These are phyloP conservation scores for Mycteria americana DNA, from an alignment of 2,797 vertebrate species.

Conservation along the genomic window DNA sequence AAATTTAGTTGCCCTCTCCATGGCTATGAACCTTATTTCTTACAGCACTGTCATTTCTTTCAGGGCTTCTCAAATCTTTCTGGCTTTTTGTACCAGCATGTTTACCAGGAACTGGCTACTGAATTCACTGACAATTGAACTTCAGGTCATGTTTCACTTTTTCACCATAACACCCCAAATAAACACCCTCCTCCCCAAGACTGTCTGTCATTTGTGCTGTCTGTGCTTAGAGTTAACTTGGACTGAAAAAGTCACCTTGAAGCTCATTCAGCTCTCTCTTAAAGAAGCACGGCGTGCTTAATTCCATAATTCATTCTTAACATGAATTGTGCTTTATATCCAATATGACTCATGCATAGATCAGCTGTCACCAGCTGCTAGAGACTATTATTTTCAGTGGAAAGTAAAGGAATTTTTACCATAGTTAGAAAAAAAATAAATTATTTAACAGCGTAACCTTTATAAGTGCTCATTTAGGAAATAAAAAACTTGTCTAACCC, in stretches of 20 bases:
- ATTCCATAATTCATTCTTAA: not conserved
- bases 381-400: not conserved
- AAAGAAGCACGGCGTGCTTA: not conserved
- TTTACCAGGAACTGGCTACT: not conserved
- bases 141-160: not conserved
- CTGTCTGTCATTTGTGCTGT: not conserved
- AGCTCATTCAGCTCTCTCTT: not conserved
- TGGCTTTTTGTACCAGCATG: not conserved
- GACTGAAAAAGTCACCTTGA: slow-evolving; percentile 16
- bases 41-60: not conserved
- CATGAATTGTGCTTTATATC: not conserved
- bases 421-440: not conserved
- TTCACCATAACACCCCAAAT: not conserved
- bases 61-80: not conserved
- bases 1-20: not conserved
- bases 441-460: not conserved
- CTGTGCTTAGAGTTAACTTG: not conserved
- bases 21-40: not conserved
- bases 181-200: not conserved
- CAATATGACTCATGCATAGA: not conserved
- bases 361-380: slow-evolving; percentile 13
- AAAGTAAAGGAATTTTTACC: not conserved
- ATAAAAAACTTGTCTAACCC: not conserved
- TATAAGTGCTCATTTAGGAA: not conserved
- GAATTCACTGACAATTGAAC: not conserved